Base-by-base conservation (phyloP, 2,113 vertebrate species). In the Raja brachyura region DNA sequence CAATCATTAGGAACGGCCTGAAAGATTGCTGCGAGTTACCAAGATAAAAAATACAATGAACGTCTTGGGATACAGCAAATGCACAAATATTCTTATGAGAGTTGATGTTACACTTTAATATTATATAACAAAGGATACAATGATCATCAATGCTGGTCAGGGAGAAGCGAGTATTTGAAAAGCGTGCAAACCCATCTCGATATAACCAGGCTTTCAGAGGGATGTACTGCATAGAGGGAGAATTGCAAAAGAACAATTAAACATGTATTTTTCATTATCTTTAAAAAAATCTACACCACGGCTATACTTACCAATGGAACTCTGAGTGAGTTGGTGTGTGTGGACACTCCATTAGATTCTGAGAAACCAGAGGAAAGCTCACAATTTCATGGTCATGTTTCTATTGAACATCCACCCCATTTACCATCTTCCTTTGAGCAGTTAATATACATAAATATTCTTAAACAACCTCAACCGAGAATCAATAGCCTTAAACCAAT, bases 161-260 rank as follows among this genome's bases (percentile, higher is more conserved):
- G 0, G 97, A 97, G 94, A 98, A 98, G 31, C 95, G 94, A 0
- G 96, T 97, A 93, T 95, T 97, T 93, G 98, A 97, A 94, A 98
- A 97, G 20, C 96, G 94, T 33, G 97, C 96, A 93, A 98, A 98
- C 78, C 97, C 98, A 13, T 98, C 97, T 61, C 98, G 94, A 94
- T 97, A 97, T 0, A 98, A 94, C 97, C 97, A 98, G 54, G 96
- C 97, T 94, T 97, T 96, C 93, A 98, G 95, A 0, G 97, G 98
- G 93, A 97, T 59, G 94, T 96, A 98, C 97, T 98, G 94, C 78
- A 73, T 25, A 25, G 0, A 68, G 9, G 22, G 66, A 74, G 18
- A 92, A 9, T 48, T 4, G 39, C 33, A 54, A 92, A 73, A 4
- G 5, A 31, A n/a, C 31, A n/a, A 88, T 59, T 31, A 31, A 88